Conservation (phyloP, 2,797 vertebrate species). For the Margarornis squamiger region DNA sequence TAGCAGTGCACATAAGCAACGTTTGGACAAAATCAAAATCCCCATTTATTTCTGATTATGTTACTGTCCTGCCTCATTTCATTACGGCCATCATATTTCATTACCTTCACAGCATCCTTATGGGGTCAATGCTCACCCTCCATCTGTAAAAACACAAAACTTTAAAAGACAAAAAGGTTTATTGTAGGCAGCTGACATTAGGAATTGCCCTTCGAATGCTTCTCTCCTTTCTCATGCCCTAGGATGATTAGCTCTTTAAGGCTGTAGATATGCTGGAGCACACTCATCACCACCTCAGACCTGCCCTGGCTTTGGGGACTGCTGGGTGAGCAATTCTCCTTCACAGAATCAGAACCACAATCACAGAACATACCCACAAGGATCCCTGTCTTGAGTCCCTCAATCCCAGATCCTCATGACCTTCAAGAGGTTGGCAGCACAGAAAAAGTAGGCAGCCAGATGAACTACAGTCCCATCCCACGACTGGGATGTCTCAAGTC, state of each 20-base stretch:
- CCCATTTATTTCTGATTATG: not conserved
- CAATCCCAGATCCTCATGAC: not conserved
- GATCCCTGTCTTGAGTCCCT: not conserved
- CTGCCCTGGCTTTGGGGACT: not conserved
- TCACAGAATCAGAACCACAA: not conserved
- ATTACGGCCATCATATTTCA: not conserved
- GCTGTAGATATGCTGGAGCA: not conserved
- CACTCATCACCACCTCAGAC: not conserved
- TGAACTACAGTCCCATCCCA: not conserved
- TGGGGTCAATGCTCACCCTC: not conserved
- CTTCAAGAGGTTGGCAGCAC: not conserved
- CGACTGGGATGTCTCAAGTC: not conserved
- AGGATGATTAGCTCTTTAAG: too few relatives aligned
- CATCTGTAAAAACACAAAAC: not conserved
- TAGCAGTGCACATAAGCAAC: not conserved
- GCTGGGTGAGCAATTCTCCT: not conserved
- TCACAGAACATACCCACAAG: not conserved
- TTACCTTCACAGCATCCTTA: not conserved
- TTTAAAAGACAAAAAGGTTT: not conserved
- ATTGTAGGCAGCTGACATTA: not conserved
- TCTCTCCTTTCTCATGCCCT: not conserved
- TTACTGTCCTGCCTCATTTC: not conserved
- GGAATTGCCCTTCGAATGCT: not conserved
- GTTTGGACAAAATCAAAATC: not conserved
- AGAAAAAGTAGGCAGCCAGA: not conserved